These are phyloP conservation scores for Chrysodeixis includens DNA, from an alignment of 2,888 invertebrate species.

Conservation along the genomic window DNA sequence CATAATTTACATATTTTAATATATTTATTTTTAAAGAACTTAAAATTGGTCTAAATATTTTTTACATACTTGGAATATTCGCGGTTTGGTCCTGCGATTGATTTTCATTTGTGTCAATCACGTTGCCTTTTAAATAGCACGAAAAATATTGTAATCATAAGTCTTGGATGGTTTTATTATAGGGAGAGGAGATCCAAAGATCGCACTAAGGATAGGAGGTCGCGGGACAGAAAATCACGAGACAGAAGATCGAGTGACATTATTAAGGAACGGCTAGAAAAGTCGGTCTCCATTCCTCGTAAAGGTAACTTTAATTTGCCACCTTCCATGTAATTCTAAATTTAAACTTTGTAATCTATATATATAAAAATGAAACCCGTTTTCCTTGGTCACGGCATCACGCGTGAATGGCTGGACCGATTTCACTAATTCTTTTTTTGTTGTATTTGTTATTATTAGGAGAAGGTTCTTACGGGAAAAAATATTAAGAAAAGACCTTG, in stretches of 20 bases:
- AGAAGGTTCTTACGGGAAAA: no score
- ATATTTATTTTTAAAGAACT: neutral
- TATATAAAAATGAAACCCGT: no score
- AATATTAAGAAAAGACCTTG: no score
- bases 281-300: conserved; percentile 85
- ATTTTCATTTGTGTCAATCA: neutral
- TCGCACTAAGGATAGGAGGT: conserved; percentile 78
- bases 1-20: neutral
- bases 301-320: conserved; percentile 73
- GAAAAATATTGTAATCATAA: neutral
- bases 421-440: no score
- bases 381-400: no score
- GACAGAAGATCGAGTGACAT: conserved; percentile 84
- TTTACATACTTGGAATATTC: neutral
- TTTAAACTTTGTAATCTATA: no score
- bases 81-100: conserved; percentile 1
- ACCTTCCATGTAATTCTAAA: neutral
- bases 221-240: conserved; percentile 86
- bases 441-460: no score
- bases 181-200: conserved; percentile 86
- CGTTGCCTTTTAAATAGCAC: neutral
- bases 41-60: neutral
- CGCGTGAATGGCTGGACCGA: no score
- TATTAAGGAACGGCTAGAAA: conserved; percentile 84
- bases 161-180: conserved; percentile 24